These are phyloP conservation scores for Oryzias woworae DNA, from an alignment of 2,113 vertebrate species.

Conservation along the genomic window DNA sequence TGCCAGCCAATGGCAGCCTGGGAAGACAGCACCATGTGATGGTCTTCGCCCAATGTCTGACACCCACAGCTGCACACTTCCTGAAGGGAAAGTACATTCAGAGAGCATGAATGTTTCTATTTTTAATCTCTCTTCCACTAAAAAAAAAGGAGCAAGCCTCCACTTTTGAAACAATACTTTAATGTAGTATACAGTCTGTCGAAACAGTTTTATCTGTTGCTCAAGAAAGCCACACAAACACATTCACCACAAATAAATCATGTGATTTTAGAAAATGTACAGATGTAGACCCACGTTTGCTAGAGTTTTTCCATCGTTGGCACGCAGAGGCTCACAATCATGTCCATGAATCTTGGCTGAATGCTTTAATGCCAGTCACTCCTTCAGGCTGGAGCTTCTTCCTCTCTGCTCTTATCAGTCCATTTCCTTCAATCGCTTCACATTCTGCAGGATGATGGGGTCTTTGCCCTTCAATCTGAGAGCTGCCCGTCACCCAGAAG, in stretches of 20 bases:
- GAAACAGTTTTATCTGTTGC: conserved; percentile 8
- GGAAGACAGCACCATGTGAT: conserved; percentile 56
- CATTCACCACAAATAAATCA: conserved; percentile 14
- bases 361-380: conserved; percentile 70
- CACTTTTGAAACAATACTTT: conserved; percentile 67
- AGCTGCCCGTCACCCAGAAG: conserved; percentile 55
- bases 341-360: conserved; percentile 34
- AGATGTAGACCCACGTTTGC: conserved; percentile 13
- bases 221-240: conserved; percentile 20
- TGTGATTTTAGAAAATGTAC: conserved; percentile 2
- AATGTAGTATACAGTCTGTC: conserved; percentile 53
- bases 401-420: conserved; percentile 70
- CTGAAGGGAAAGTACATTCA: conserved; percentile 76
- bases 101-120: conserved; percentile 78
- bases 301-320: too few relatives aligned
- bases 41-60: conserved; percentile 59
- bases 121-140: conserved; percentile 73
- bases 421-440: conserved; percentile 66
- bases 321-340: conserved; percentile 20
- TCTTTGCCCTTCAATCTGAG: conserved; percentile 63
- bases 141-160: conserved; percentile 59
- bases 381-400: conserved; percentile 64
- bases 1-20: conserved; percentile 71
- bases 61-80: conserved; percentile 67
- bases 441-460: conserved; percentile 65